Evolutionary conservation across 2,888 invertebrate species (phyloP).

Genomic region (Calliphora vomitoria): DNA sequence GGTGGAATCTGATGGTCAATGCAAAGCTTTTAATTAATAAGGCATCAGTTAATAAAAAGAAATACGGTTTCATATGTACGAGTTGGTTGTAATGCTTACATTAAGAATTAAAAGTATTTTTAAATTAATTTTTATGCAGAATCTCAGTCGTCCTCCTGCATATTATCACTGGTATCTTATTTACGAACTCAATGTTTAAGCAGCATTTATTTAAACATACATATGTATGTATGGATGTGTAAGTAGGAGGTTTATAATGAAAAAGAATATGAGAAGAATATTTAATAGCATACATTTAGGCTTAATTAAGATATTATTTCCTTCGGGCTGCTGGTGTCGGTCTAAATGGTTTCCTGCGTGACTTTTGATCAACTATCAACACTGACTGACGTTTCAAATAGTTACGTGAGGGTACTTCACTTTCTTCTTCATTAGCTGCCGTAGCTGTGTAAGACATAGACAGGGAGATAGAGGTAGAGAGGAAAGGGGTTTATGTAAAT

Average conservation of each 20-base stretch:
- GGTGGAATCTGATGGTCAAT: constrained; percentile 63
- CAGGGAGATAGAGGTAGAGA: background rate
- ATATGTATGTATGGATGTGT: no score
- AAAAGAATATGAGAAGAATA: background rate
- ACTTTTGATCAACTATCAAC: constrained; percentile 92
- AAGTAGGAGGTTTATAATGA: background rate
- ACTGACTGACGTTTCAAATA: constrained; percentile 93
- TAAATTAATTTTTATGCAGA: constrained; percentile 51
- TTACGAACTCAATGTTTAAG: background rate
- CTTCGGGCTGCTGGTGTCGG: constrained; percentile 78
- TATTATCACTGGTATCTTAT: background rate
- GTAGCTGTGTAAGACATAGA: constrained; percentile 71
- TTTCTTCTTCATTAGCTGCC: constrained; percentile 91
- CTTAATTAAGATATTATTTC: constrained; percentile 61
- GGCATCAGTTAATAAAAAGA: constrained; percentile 69
- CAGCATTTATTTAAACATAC: constrained; percentile 9
- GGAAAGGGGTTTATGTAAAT: background rate
- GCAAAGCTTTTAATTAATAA: constrained; percentile 73
- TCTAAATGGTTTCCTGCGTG: constrained; percentile 90
- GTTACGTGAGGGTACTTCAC: constrained; percentile 92
- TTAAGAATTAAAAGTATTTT: constrained; percentile 71
- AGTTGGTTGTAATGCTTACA: background rate
- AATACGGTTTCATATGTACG: background rate
- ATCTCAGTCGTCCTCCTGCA: background rate
- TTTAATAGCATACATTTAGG: constrained; percentile 47